Conservation (phyloP, 2,888 invertebrate species). For the Ophion costatus region DNA sequence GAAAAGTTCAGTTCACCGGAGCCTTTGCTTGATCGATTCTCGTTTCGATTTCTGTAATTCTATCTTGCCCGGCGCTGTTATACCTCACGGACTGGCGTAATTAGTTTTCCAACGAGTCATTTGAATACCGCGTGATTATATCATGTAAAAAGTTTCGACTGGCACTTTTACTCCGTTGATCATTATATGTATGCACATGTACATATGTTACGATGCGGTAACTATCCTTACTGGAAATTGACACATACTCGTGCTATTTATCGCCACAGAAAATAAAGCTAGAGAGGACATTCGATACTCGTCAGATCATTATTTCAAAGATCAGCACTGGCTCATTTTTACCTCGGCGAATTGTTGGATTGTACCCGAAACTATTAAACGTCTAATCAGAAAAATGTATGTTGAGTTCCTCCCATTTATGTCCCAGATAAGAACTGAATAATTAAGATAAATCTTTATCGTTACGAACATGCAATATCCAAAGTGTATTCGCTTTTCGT, state of each 20-base stretch:
- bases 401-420: too few species aligned
- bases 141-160: conserved; percentile 42
- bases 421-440: too few species aligned
- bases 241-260: conserved; percentile 3
- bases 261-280: neutral
- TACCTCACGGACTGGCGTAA: conserved; percentile 14
- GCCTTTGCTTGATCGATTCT: neutral
- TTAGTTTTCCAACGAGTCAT: conserved; percentile 45
- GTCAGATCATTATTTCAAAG: neutral
- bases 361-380: too few species aligned
- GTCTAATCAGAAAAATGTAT: too few species aligned
- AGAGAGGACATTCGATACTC: conserved; percentile 7
- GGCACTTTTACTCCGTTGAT: conserved; percentile 26
- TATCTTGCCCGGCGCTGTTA: conserved; percentile 17
- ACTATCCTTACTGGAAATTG: neutral
- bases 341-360: neutral
- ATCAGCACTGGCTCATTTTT: neutral
- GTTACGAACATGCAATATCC: too few species aligned
- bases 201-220: neutral
- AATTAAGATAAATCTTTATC: too few species aligned
- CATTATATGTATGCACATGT: neutral
- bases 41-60: conserved; percentile 17
- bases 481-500: too few species aligned
- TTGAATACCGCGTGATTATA: conserved; percentile 44
- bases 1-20: neutral